A percentile compares a stretch with the other conserved stretches of the same genome.
These are phyloP conservation scores for Epistrophe eligans DNA, from an alignment of 2,888 invertebrate genomes.

Conservation along the genomic window DNA sequence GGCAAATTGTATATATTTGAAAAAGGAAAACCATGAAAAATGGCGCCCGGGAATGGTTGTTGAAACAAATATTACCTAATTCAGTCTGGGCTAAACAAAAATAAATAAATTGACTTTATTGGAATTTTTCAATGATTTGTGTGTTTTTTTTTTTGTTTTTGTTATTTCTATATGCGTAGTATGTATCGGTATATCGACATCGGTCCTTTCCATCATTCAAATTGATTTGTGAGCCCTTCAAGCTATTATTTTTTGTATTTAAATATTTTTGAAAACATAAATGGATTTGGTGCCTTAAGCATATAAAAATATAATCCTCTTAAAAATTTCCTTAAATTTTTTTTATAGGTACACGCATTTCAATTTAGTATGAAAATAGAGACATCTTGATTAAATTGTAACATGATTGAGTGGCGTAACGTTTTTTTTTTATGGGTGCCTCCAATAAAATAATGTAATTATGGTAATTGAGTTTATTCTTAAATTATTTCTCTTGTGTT, in stretches of 20 bases:
- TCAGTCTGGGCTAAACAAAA: not conserved
- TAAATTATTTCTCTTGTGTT: not conserved
- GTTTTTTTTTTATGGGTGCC: not conserved
- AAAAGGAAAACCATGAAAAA: constrained; percentile 2
- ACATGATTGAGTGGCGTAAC: not conserved
- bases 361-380: not conserved
- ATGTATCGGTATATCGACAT: not conserved
- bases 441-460: not conserved
- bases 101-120: not conserved
- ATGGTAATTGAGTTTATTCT: not conserved
- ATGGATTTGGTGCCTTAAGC: constrained; percentile 3
- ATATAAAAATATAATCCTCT: not conserved
- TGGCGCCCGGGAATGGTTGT: constrained; percentile 7
- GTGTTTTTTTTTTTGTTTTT: not conserved
- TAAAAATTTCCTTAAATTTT: not conserved
- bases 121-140: constrained; percentile 11
- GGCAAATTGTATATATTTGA: not conserved
- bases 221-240: not conserved
- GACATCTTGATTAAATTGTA: not conserved
- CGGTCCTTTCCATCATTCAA: not conserved
- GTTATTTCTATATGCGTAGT: no score
- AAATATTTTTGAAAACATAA: constrained; percentile 17
- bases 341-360: not conserved
- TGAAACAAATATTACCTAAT: constrained; percentile 8
- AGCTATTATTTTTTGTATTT: constrained; percentile 1